phyloP scores from a whole-genome alignment of 2,797 vertebrate species.

The Hippoglossus hippoglossus region DNA sequence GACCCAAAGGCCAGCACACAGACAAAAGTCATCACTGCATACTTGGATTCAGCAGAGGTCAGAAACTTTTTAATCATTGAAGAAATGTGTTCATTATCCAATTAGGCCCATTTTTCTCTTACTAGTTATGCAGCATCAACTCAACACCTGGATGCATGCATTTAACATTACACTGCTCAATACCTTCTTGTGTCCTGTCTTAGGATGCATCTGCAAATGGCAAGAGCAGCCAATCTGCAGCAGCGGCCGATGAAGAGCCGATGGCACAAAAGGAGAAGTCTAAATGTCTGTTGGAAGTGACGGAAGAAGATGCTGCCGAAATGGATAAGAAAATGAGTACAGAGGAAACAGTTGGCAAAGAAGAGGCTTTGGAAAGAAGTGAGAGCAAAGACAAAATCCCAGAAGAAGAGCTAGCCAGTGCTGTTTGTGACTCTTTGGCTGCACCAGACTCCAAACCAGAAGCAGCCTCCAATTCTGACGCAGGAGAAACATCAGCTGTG shows the following conservation, averaged over 20 bases:
- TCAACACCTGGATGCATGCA: not conserved
- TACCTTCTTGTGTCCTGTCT: not conserved
- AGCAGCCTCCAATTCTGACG: not conserved
- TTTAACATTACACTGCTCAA: not conserved
- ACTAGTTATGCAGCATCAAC: not conserved
- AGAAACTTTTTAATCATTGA: not conserved
- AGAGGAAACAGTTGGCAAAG: not conserved
- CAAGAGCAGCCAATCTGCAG: conserved; percentile 23
- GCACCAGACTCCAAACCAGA: not conserved
- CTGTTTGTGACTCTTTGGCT: not conserved
- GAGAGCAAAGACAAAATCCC: not conserved
- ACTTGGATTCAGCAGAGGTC: conserved; percentile 46
- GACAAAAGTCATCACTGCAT: conserved; percentile 31
- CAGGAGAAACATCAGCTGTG: not conserved
- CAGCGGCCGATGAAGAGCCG: conserved; percentile 18
- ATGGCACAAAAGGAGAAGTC: not conserved
- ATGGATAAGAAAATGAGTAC: not conserved
- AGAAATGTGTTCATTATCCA: too few relatives aligned
- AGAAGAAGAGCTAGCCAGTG: not conserved
- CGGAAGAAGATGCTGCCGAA: accelerated
- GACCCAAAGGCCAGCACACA: conserved; percentile 56
- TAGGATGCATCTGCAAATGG: conserved; percentile 43
- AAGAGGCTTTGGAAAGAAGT: not conserved
- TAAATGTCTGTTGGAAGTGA: not conserved
- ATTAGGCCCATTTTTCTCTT: not conserved